Percentiles rank a stretch among this genome's conserved stretches.
Evolutionary conservation across 2,113 vertebrate genomes (phyloP).

Genomic region (Nymphicus hollandicus): DNA sequence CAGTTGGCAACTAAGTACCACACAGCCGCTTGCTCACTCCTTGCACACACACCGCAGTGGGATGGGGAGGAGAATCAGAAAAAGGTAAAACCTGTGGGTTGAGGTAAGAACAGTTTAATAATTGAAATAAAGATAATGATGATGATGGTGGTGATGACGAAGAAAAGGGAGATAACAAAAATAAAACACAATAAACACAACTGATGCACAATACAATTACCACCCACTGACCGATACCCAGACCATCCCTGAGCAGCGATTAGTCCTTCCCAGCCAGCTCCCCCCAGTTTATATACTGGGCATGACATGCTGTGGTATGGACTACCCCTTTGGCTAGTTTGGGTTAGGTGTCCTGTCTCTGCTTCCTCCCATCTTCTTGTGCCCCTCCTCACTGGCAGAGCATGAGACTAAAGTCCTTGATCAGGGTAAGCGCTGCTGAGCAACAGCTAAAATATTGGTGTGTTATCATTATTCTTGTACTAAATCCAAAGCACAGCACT

Average conservation of each 20-base stretch:
- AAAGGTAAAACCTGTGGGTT: background rate
- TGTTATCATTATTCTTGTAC: background rate
- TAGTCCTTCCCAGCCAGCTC: background rate
- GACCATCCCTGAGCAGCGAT: background rate
- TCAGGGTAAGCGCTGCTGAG: background rate
- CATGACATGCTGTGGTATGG: background rate
- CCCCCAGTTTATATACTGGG: background rate
- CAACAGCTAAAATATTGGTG: background rate
- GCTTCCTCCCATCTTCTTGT: background rate
- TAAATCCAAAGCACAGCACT: background rate
- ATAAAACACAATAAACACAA: background rate
- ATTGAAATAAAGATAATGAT: background rate
- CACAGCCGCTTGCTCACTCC: background rate
- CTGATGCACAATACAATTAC: background rate
- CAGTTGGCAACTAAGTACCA: background rate
- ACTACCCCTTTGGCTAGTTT: background rate
- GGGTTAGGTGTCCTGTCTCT: background rate
- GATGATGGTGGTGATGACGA: background rate
- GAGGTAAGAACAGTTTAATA: background rate
- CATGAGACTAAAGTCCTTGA: background rate
- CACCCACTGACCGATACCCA: accelerated
- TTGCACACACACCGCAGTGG: background rate
- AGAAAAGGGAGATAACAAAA: background rate
- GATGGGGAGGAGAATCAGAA: background rate
- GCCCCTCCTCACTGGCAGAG: background rate